Conservation (phyloP, 2,888 invertebrate genomes). For the Melinopterus prodromus region DNA sequence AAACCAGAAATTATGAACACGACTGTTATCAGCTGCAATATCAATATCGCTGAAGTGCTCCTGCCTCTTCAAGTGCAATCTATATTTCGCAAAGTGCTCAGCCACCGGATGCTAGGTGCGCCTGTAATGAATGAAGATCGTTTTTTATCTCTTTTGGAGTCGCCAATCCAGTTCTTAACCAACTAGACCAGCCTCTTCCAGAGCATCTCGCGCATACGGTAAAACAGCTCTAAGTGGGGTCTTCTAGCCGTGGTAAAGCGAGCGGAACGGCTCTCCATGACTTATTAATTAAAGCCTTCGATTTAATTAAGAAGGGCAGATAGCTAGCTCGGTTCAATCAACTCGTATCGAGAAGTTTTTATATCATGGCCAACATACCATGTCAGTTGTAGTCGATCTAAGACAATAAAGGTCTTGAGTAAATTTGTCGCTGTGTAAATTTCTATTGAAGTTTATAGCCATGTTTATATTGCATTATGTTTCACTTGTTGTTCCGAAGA, state of each 20-base stretch:
- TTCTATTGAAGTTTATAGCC: too few species aligned
- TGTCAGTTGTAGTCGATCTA: not conserved
- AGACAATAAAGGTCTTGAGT: too few species aligned
- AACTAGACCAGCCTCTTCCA: constrained; percentile 29
- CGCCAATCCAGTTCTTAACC: constrained; percentile 40
- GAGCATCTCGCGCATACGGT: constrained; percentile 4
- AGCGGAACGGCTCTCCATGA: not conserved
- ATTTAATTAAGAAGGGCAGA: not conserved
- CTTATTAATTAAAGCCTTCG: not conserved
- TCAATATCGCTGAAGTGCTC: not conserved
- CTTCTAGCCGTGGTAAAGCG: not conserved
- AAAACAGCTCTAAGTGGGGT: not conserved
- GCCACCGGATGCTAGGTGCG: constrained; percentile 42
- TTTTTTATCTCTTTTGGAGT: constrained; percentile 41
- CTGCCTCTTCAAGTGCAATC: not conserved
- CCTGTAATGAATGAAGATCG: constrained; percentile 42
- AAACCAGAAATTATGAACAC: not conserved
- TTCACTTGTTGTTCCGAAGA: too few species aligned
- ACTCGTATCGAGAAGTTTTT: not conserved
- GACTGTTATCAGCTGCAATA: too few species aligned
- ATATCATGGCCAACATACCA: not conserved
- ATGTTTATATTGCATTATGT: too few species aligned
- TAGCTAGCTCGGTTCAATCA: not conserved
- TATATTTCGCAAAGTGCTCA: constrained; percentile 13
- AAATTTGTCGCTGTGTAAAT: too few species aligned